phyloP scores from a whole-genome alignment of 1,140 invertebrate species.

The Drosophila baimaii region DNA sequence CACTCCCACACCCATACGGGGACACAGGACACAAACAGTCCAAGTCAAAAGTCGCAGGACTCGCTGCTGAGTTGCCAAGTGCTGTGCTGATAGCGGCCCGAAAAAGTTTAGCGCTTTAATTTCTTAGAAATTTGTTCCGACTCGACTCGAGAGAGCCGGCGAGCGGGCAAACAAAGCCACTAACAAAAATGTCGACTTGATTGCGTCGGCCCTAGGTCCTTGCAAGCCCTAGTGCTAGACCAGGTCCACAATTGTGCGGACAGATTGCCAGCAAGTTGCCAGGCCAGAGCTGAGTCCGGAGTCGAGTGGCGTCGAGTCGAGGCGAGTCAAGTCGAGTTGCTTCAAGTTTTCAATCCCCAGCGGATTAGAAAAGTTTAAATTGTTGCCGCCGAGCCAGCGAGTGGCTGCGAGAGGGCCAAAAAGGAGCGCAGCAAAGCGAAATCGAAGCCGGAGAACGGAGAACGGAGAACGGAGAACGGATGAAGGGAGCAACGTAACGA shows the following conservation, averaged over 20 bases:
- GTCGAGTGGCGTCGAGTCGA: conserved; percentile 60
- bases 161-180: conserved; percentile 66
- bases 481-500: conserved; percentile 83
- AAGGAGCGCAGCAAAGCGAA: conserved; percentile 48
- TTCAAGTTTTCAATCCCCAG: conserved; percentile 80
- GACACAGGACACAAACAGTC: conserved; percentile 33
- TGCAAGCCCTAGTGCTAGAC: conserved; percentile 12
- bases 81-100: conserved; percentile 76
- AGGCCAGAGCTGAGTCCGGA: conserved; percentile 36
- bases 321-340: conserved; percentile 51
- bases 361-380: conserved; percentile 84
- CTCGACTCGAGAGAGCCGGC: conserved; percentile 34
- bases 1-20: conserved; percentile 7
- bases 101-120: conserved; percentile 80
- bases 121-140: conserved; percentile 79
- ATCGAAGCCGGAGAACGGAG: conserved; percentile 70
- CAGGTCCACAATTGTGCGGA: conserved; percentile 72
- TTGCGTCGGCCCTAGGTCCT: conserved; percentile 53
- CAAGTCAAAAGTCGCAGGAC: conserved; percentile 72
- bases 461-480: conserved; percentile 61
- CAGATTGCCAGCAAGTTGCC: conserved; percentile 71
- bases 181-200: conserved; percentile 83
- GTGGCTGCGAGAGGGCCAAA: conserved; percentile 7
- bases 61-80: conserved; percentile 76
- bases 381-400: conserved; percentile 71